phyloP scores from a whole-genome alignment of 2,797 vertebrate genomes.

The Sebastes steindachneri region DNA sequence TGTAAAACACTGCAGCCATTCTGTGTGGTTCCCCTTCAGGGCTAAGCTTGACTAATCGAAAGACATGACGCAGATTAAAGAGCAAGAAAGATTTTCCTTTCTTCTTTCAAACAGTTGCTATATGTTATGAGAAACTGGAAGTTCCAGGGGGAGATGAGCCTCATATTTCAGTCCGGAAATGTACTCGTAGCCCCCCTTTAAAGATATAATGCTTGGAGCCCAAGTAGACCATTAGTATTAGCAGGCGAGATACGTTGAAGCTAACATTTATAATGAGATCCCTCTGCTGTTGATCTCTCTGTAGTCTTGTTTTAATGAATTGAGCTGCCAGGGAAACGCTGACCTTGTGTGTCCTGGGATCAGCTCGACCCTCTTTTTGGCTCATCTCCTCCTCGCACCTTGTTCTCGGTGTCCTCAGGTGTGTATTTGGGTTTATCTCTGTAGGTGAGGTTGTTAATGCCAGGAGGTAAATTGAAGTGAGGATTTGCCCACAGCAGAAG shows the following conservation, averaged over 20 bases:
- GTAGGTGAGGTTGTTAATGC: neutral
- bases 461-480: constrained; percentile 25
- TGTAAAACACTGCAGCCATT: constrained; percentile 2
- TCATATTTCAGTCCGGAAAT: constrained; percentile 30
- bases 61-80: constrained; percentile 53
- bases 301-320: constrained; percentile 16
- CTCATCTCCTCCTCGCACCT: neutral
- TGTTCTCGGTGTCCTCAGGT: constrained; percentile 1
- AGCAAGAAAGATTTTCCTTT: constrained; percentile 2
- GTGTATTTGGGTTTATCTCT: neutral
- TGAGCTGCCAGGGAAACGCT: neutral
- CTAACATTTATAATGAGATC: constrained; percentile 26
- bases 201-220: constrained; percentile 8
- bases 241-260: neutral
- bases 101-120: constrained; percentile 10
- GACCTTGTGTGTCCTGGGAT: constrained; percentile 14
- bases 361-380: neutral
- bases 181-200: neutral
- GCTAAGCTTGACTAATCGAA: constrained; percentile 23
- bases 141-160: constrained; percentile 18
- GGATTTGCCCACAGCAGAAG: neutral
- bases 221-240: constrained; percentile 16
- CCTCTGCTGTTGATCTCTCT: constrained; percentile 3
- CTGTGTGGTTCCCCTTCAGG: constrained; percentile 15
- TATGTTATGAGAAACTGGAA: constrained; percentile 36